These are phyloP conservation scores for Xiphophorus maculatus DNA, from an alignment of 2,113 vertebrate genomes.

Conservation along the genomic window DNA sequence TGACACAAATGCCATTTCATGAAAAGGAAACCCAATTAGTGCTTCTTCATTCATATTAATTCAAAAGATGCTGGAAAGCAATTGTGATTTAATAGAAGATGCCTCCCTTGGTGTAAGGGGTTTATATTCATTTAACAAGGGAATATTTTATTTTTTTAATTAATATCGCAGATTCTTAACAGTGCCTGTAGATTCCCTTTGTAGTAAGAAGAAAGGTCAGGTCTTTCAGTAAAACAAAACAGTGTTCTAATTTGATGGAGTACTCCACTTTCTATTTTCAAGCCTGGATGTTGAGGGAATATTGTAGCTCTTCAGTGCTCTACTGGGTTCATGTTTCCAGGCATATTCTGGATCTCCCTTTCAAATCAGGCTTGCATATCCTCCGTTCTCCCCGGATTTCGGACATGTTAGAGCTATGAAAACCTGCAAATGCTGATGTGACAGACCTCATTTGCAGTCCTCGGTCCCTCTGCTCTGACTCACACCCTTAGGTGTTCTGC, in stretches of 20 bases:
- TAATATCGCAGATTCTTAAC: conserved; percentile 2
- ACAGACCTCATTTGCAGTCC: conserved; percentile 66
- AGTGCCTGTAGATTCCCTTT: conserved; percentile 10
- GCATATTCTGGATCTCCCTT: conserved; percentile 41
- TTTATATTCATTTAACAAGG: conserved; percentile 15
- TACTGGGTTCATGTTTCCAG: conserved; percentile 42
- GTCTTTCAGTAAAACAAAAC: conserved; percentile 24
- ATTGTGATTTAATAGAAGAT: neutral
- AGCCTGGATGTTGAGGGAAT: conserved; percentile 19
- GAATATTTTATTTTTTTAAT: neutral
- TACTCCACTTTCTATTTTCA: conserved; percentile 15
- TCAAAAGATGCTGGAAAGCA: conserved; percentile 13
- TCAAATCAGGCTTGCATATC: conserved; percentile 33
- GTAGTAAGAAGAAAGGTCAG: neutral
- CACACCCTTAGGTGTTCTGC: conserved; percentile 60
- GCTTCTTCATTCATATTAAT: conserved; percentile 19
- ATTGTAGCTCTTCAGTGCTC: conserved; percentile 18
- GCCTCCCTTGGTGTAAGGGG: neutral
- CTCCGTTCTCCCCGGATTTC: conserved; percentile 45
- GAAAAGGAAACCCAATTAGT: conserved; percentile 31
- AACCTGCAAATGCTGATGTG: conserved; percentile 65
- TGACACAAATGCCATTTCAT: conserved; percentile 21
- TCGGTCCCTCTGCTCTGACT: conserved; percentile 50
- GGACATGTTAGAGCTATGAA: conserved; percentile 59
- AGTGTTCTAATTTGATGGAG: neutral